Conservation (phyloP, 2,888 invertebrate genomes). For the Dicyrtoma fusca region DNA sequence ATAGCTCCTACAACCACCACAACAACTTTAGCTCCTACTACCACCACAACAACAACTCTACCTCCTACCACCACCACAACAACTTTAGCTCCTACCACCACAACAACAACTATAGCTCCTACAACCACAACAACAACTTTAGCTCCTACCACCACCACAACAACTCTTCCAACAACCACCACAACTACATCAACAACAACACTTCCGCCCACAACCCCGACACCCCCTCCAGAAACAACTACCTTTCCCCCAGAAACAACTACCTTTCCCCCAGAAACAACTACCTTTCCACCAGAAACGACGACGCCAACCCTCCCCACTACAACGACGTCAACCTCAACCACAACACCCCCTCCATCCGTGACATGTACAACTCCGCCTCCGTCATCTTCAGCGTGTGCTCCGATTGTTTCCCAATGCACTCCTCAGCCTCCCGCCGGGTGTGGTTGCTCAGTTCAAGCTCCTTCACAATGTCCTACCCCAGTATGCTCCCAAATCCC, state of each 20-base stretch:
- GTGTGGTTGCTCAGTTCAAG: neutral
- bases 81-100: constrained; percentile 14
- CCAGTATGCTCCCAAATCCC: constrained; percentile 15
- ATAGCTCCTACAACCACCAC: neutral
- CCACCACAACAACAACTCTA: neutral
- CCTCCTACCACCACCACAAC: neutral
- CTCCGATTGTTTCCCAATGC: no score
- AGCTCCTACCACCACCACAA: neutral
- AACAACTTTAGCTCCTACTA: neutral
- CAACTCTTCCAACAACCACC: constrained; percentile 19
- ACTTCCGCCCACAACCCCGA: neutral
- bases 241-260: constrained; percentile 7
- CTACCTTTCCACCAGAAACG: neutral
- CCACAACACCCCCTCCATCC: neutral
- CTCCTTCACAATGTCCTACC: constrained; percentile 5
- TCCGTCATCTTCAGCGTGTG: constrained; percentile 16
- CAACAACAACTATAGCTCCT: constrained; percentile 12
- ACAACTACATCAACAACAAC: constrained; percentile 9
- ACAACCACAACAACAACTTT: neutral
- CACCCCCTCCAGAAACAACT: constrained; percentile 16
- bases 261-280: neutral
- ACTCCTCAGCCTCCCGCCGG: neutral
- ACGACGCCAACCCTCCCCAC: neutral
- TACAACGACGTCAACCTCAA: neutral
- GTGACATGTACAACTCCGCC: neutral